Evolutionary conservation across 2,113 vertebrate species (phyloP), one percentile per base, ranked within the genome.

Genomic region (Amphiprion percula): DNA sequence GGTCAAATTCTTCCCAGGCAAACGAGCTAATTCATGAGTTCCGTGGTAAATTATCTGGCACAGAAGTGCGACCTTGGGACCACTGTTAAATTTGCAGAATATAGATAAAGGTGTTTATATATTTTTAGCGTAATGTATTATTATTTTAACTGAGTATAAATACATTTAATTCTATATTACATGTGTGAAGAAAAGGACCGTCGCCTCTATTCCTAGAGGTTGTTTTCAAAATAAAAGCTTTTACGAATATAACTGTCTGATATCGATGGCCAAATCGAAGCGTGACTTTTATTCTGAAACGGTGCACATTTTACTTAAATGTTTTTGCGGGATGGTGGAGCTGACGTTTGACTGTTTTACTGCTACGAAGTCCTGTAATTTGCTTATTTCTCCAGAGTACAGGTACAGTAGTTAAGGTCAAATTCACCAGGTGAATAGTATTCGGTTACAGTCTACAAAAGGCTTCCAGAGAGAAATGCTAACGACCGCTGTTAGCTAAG

Each of bases 211-310:
- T 56, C 26, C 17, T 65, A 19, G 58, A 39, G 6, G 0, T 0
- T 0, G 0, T n/a, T 74, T 82, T 85, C 84, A 91, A 53, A 90
- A 88, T 87, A 88, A 90, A 86, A 68, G 68, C 37, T 30, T 62
- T 21, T 4, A 15, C 5, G 2, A 0, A 0, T 10, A 5, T 0
- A 14, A 8, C 0, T 0, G 0, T 0, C 0, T 0, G 4, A 5
- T 1, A 0, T 6, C 0, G 19, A 0, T 1, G 9, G 16, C 9
- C 3, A 65, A 53, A 67, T 1, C 2, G 5, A 30, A 49, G 37
- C 8, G 1, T 19, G 14, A 0, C 46, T 62, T 69, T 91, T 89
- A 79, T 68, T 80, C 2, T 78, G 87, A 86, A 88, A 83, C 1
- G 3, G 7, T 1, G 1, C 9, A 3, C 8, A 2, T 37, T 17